Percentiles rank a stretch among this genome's conserved stretches.
phyloP scores from a whole-genome alignment of 2,797 vertebrate species.

The Arctocebus calabarensis region DNA sequence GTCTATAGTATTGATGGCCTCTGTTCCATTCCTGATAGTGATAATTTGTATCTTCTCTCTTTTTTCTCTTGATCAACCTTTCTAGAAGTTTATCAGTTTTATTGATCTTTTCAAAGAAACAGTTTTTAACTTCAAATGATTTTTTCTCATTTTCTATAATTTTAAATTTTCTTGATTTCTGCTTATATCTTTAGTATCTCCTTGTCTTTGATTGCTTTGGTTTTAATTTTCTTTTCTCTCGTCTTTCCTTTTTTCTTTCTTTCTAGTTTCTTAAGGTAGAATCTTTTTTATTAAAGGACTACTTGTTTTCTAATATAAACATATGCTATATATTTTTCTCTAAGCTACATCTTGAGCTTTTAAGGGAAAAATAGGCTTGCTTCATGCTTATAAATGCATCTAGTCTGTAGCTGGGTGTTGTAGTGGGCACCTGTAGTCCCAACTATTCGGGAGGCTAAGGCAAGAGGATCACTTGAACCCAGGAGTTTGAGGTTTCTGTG shows the following conservation, averaged over 20 bases:
- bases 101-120: slow-evolving; percentile 40
- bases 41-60: not conserved
- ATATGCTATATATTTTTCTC: not conserved
- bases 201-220: not conserved
- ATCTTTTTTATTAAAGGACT: slow-evolving; percentile 1
- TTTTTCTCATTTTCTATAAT: not conserved
- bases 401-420: not conserved
- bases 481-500: too few relatives aligned
- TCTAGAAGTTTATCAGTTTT: not conserved
- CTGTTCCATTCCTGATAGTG: not conserved
- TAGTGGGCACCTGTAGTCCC: too few relatives aligned
- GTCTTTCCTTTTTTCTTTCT: not conserved
- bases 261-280: not conserved
- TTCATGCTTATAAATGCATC: not conserved
- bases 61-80: not conserved
- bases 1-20: not conserved
- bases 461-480: too few relatives aligned
- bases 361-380: slow-evolving; percentile 25
- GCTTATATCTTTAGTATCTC: not conserved
- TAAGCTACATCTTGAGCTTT: not conserved
- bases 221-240: not conserved
- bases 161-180: slow-evolving; percentile 1
- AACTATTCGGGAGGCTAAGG: too few relatives aligned
- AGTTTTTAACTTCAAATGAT: slow-evolving; percentile 9
- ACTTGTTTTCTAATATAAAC: slow-evolving; percentile 30